A percentile compares a stretch with the other conserved stretches of the same genome.
phyloP scores from a whole-genome alignment of 2,113 vertebrate species.

The Peromyscus californicus region DNA sequence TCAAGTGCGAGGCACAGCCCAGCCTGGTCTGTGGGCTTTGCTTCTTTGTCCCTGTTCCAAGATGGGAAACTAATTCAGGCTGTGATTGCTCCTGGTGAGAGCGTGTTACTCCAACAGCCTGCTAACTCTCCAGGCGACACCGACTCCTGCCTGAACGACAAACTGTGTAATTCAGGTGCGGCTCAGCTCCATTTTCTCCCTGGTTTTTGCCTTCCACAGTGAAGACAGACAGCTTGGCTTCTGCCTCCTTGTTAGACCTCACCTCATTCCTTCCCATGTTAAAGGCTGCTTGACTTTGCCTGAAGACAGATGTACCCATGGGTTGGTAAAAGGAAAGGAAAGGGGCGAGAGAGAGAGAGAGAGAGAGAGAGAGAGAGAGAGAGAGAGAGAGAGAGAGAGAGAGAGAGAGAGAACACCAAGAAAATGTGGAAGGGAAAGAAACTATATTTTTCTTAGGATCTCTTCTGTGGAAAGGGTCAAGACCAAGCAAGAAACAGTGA shows the following conservation, averaged over 20 bases:
- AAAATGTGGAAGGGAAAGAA: not conserved
- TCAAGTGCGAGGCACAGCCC: not conserved
- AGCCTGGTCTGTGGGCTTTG: not conserved
- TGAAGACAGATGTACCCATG: not conserved
- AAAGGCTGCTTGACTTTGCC: not conserved
- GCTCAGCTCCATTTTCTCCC: not conserved
- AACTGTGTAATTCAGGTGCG: conserved; percentile 10
- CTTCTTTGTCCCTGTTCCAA: conserved; percentile 25
- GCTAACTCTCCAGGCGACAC: conserved; percentile 21
- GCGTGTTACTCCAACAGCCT: not conserved
- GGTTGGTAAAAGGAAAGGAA: not conserved
- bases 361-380: too few species aligned
- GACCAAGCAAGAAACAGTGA: not conserved
- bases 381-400: too few species aligned
- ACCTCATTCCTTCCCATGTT: not conserved
- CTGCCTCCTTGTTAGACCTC: not conserved
- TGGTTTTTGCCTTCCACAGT: not conserved
- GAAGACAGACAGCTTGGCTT: conserved; percentile 6
- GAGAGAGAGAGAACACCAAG: not conserved
- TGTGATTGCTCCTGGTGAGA: not conserved
- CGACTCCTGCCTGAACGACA: not conserved
- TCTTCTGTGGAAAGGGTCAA: not conserved
- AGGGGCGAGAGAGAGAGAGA: not conserved
- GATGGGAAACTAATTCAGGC: not conserved
- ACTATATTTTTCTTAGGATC: not conserved